Conservation (phyloP, 2,888 invertebrate species). For the Eremobia ochroleuca region DNA sequence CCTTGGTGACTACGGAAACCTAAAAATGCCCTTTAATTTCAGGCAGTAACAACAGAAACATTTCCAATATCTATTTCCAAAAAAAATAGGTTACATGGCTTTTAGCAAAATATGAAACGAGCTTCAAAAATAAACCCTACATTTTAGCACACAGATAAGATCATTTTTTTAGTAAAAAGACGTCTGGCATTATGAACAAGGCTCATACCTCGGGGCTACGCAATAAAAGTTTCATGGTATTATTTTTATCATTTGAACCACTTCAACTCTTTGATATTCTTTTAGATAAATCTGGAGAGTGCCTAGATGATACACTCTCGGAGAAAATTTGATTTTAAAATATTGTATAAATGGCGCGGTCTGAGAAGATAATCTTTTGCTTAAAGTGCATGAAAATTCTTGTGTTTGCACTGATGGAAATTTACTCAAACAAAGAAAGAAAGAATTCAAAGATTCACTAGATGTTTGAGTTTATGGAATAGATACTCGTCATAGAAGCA, state of each 20-base stretch:
- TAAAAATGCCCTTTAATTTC: background rate
- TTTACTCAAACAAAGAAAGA: background rate
- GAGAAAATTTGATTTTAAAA: constrained; percentile 41
- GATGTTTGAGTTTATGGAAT: background rate
- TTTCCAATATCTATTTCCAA: background rate
- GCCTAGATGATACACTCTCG: constrained; percentile 32
- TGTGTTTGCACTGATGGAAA: constrained; percentile 3
- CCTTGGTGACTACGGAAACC: too few relatives aligned
- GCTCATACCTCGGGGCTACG: constrained; percentile 15
- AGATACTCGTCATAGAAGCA: background rate
- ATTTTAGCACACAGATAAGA: constrained; percentile 12
- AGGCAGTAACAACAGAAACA: background rate
- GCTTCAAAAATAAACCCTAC: background rate
- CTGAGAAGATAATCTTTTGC: constrained; percentile 28
- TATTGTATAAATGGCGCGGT: constrained; percentile 25
- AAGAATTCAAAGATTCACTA: too few relatives aligned
- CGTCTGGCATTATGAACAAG: constrained; percentile 7
- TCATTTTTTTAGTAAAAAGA: constrained; percentile 13
- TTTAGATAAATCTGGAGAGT: constrained; percentile 50
- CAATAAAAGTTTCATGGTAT: constrained; percentile 55
- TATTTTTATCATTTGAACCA: constrained; percentile 55
- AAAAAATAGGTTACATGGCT: background rate
- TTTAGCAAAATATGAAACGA: background rate
- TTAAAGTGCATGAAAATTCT: constrained; percentile 32
- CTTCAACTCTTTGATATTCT: constrained; percentile 47